Conservation (phyloP, 2,888 invertebrate genomes). For the Antitype chi region DNA sequence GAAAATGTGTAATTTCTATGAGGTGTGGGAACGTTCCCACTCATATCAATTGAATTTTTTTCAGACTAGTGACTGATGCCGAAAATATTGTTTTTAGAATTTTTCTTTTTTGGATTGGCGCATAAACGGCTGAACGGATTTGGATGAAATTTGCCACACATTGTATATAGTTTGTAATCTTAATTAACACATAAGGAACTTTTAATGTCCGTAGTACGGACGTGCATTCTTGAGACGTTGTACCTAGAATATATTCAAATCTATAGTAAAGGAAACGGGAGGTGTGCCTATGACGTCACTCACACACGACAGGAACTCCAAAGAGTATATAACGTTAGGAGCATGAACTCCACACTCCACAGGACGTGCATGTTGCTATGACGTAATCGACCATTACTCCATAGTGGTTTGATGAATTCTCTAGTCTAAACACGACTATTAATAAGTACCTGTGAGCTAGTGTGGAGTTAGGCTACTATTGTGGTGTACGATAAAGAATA, state of each 20-base stretch:
- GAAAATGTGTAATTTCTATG: no score
- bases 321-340: constrained; percentile 12
- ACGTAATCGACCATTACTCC: constrained; percentile 22
- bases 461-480: neutral
- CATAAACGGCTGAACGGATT: no score
- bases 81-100: no score
- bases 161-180: no score
- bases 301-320: constrained; percentile 7
- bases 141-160: no score
- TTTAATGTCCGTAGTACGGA: constrained; percentile 12
- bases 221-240: constrained; percentile 38
- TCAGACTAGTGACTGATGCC: no score
- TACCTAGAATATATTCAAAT: constrained; percentile 29
- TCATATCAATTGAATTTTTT: no score
- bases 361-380: constrained; percentile 41
- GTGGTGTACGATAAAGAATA: neutral
- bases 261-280: constrained; percentile 44
- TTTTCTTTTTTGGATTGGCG: no score
- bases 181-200: no score
- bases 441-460: neutral
- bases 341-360: constrained; percentile 39
- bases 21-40: no score
- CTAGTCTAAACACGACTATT: constrained; percentile 1
- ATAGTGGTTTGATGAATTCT: constrained; percentile 9
- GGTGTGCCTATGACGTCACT: constrained; percentile 50